These are phyloP conservation scores for Rhyacichthys aspro DNA, from an alignment of 2,797 vertebrate species.

Conservation along the genomic window DNA sequence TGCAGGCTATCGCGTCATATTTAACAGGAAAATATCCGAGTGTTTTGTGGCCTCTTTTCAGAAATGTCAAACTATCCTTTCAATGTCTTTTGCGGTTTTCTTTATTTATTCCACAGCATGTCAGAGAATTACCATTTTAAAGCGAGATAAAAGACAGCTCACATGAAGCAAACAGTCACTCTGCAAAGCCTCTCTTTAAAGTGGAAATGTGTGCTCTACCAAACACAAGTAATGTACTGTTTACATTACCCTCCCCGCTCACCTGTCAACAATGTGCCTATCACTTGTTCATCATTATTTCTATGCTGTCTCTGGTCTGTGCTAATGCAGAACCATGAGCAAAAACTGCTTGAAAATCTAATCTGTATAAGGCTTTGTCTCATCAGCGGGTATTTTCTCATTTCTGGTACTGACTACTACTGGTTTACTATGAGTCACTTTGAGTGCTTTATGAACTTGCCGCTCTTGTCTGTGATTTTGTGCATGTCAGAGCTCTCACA, in stretches of 20 bases:
- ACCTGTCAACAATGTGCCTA: conserved; percentile 37
- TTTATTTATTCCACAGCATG: conserved; percentile 19
- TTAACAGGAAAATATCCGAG: not conserved
- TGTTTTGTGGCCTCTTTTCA: not conserved
- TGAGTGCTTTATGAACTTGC: conserved; percentile 30
- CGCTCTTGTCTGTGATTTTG: conserved; percentile 42
- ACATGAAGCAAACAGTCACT: conserved; percentile 8
- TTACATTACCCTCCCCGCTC: conserved; percentile 34
- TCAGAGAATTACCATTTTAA: conserved; percentile 36
- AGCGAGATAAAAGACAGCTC: conserved; percentile 28
- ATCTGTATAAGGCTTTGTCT: conserved; percentile 24
- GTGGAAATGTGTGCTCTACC: conserved; percentile 36
- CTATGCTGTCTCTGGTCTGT: conserved; percentile 19
- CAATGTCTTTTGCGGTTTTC: conserved; percentile 16
- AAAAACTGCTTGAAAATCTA: conserved; percentile 29
- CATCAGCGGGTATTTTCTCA: not conserved
- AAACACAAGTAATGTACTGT: conserved; percentile 35
- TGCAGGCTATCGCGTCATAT: not conserved
- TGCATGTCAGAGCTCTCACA: conserved; percentile 56
- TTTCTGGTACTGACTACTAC: conserved; percentile 15
- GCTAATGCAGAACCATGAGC: conserved; percentile 22
- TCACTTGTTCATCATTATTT: conserved; percentile 9
- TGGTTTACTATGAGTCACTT: conserved; percentile 34
- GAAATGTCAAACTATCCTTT: conserved; percentile 27
- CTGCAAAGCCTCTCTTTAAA: conserved; percentile 42